These are phyloP conservation scores for Parnassius orleans DNA, from an alignment of 2,888 invertebrate species.

Conservation along the genomic window DNA sequence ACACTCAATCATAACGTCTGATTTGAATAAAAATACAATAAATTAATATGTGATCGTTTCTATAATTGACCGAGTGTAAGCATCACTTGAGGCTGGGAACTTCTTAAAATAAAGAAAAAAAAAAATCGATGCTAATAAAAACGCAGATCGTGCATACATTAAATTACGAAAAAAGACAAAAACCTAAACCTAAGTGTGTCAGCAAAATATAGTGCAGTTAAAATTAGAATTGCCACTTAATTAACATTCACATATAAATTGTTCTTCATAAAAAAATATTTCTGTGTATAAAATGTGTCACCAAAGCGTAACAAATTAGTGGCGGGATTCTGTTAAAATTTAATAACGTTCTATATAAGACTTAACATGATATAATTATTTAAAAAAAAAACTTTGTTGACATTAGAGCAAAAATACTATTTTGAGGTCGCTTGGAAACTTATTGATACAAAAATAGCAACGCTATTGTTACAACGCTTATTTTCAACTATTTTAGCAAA, in stretches of 20 bases:
- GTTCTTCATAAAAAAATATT: conserved; percentile 77
- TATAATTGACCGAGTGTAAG: conserved; percentile 44
- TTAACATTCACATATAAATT: conserved; percentile 76
- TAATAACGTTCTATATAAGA: conserved; percentile 22
- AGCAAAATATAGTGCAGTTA: conserved; percentile 78
- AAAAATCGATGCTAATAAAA: conserved; percentile 68
- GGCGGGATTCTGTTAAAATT: conserved; percentile 52
- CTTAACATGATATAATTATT: conserved; percentile 26
- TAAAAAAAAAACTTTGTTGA: conserved; percentile 17
- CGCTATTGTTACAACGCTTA: background rate
- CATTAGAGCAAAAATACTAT: conserved; percentile 18
- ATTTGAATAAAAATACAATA: conserved; percentile 42
- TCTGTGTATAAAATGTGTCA: conserved; percentile 79
- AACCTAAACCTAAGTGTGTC: conserved; percentile 76
- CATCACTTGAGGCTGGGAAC: conserved; percentile 50
- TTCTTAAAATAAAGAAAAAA: conserved; percentile 51
- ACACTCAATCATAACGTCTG: conserved; percentile 38
- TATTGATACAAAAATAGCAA: conserved; percentile 19
- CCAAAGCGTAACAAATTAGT: conserved; percentile 69
- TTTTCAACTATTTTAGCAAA: conserved; percentile 37
- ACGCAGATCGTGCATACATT: conserved; percentile 79
- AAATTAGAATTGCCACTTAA: conserved; percentile 78
- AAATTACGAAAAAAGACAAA: conserved; percentile 66
- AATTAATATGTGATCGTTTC: conserved; percentile 56
- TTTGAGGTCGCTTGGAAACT: conserved; percentile 21